Evolutionary conservation across 2,888 invertebrate genomes (phyloP), one percentile per base, ranked within the genome.

Genomic region (Nomada fabriciana): DNA sequence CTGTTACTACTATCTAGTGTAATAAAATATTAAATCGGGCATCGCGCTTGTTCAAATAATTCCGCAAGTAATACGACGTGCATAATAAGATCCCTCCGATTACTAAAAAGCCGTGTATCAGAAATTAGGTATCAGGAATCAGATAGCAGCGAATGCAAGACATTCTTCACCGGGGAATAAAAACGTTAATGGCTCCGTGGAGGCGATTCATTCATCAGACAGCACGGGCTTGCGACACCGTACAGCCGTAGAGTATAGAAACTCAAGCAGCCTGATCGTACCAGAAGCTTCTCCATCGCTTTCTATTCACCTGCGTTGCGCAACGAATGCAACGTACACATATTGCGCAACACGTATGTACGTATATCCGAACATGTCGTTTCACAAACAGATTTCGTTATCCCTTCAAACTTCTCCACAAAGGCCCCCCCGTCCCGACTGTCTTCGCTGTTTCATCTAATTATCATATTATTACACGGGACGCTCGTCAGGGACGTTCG

Each of bases 261-360:
- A 23, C 47, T 55, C 72, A n/a, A 64, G 53, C n/a, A 29, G 43
- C 23, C 7, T 42, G 52, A 18, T 23, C 42, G 55, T 71, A 52
- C 20, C 55, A 47, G 43, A n/a, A 55, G 42, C 20, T 73, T 11
- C 52, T 18, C 72, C 36, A 42, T 73, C 73, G 47, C 67, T 73
- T 73, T 73, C 73, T 57, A 67, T 73, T 73, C 73, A n/a, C n/a
- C 50, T 7, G 23, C 15, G 18, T 57, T 57, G 43, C 29, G 67
- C 36, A 36, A 36, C 36, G 36, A 36, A 7, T 36, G 36, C 36
- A 36, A 5, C 36, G 36, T 36, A 36, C 36, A 36, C 36, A 7
- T 7, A 7, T 36, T 36, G 36, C 36, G 5, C 36, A 36, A 36
- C 7, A 72, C 53, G 7, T 43, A 25, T 7, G 36, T 36, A 36